These are phyloP conservation scores for Tragelaphus imberbis DNA, from an alignment of 2,113 vertebrate genomes.

Conservation along the genomic window DNA sequence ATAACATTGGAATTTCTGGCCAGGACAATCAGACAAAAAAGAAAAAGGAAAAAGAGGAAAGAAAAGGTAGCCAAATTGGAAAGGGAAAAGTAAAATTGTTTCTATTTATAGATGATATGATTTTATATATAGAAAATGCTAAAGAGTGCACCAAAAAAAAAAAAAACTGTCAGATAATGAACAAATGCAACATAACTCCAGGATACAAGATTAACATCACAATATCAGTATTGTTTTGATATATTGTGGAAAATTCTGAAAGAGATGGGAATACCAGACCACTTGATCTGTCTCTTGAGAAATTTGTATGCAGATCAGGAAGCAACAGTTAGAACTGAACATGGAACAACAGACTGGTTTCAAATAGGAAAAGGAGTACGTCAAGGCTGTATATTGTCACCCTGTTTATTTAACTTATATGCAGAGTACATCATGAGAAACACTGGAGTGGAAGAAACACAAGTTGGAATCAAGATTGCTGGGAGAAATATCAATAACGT, in stretches of 20 bases:
- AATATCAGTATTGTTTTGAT: neutral
- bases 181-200: neutral
- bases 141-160: neutral
- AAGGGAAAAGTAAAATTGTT: neutral
- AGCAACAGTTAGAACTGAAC: too few relatives aligned
- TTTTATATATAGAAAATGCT: neutral
- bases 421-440: too few relatives aligned
- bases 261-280: too few relatives aligned
- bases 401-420: too few relatives aligned
- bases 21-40: neutral
- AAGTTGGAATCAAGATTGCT: too few relatives aligned
- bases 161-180: neutral
- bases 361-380: too few relatives aligned
- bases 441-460: too few relatives aligned
- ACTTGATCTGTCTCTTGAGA: too few relatives aligned
- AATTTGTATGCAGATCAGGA: too few relatives aligned
- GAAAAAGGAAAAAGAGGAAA: neutral
- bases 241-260: neutral
- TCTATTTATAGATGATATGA: neutral
- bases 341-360: too few relatives aligned
- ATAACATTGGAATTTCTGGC: neutral
- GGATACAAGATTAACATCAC: neutral
- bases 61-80: neutral
- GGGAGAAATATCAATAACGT: too few relatives aligned
- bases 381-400: too few relatives aligned